Conservation (phyloP, 2,113 vertebrate species). For the Sturnira hondurensis region DNA sequence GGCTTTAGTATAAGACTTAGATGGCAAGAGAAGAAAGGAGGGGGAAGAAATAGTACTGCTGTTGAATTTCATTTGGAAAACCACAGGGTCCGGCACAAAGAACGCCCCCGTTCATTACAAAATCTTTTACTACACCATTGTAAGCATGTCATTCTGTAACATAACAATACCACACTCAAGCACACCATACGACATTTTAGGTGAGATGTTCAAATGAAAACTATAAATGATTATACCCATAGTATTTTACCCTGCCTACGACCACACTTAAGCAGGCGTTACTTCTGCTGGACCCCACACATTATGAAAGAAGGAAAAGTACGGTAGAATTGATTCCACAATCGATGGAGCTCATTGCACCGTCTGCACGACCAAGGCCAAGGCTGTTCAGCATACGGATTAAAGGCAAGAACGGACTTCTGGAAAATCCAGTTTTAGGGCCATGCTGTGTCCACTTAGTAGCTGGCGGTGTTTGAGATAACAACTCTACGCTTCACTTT, state of each 20-base stretch:
- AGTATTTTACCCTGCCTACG: too few relatives aligned
- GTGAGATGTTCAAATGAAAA: too few relatives aligned
- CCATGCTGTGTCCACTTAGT: not conserved
- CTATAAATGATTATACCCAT: too few relatives aligned
- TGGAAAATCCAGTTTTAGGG: not conserved
- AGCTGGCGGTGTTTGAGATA: not conserved
- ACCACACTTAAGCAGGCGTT: too few relatives aligned
- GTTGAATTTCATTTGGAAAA: not conserved
- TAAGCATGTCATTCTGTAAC: too few relatives aligned
- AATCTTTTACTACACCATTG: too few relatives aligned
- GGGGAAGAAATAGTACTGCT: not conserved
- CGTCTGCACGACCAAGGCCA: not conserved
- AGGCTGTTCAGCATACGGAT: not conserved
- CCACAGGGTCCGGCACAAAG: too few relatives aligned
- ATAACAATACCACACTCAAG: too few relatives aligned
- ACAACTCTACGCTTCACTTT: not conserved
- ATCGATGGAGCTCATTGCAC: not conserved
- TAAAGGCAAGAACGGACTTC: not conserved
- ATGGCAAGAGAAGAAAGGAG: not conserved
- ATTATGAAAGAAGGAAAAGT: not conserved
- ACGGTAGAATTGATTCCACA: not conserved
- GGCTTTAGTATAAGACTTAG: not conserved
- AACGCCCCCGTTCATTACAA: too few relatives aligned
- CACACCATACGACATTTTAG: too few relatives aligned
- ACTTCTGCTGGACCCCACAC: too few relatives aligned